Evolutionary conservation across 2,797 vertebrate species (phyloP).

Genomic region (Anguilla obscura): DNA sequence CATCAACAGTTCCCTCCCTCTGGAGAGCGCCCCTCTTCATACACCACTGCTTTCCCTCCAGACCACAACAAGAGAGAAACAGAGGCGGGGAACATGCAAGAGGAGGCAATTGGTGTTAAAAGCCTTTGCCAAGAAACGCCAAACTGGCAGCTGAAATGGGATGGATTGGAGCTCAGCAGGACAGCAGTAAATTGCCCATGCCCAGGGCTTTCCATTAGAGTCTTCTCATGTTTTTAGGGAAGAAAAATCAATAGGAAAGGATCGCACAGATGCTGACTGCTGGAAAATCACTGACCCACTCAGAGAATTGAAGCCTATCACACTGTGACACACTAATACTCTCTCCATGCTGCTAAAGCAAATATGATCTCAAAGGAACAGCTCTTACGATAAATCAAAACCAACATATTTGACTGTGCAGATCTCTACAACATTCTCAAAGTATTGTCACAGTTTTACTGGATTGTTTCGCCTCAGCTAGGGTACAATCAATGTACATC

Average conservation of each 20-base stretch:
- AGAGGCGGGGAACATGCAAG: background rate
- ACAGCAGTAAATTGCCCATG: conserved; percentile 20
- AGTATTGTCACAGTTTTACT: background rate
- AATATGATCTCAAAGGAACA: background rate
- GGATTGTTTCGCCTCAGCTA: background rate
- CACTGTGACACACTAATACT: background rate
- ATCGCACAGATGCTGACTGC: background rate
- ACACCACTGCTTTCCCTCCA: background rate
- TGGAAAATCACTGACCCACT: background rate
- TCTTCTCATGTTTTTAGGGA: background rate
- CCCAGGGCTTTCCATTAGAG: conserved; percentile 6
- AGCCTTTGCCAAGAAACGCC: background rate
- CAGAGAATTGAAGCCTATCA: background rate
- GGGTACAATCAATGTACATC: background rate
- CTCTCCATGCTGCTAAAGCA: background rate
- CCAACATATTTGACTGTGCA: background rate
- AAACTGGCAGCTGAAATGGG: background rate
- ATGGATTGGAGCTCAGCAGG: background rate
- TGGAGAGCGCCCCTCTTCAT: background rate
- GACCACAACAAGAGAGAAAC: background rate
- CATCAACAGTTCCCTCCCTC: background rate
- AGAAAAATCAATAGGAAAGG: conserved; percentile 1
- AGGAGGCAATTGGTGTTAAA: background rate
- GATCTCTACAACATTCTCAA: background rate
- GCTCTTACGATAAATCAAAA: background rate